Evolutionary conservation across 2,888 invertebrate genomes (phyloP), one percentile per base, ranked within the genome.

Genomic region (Caenorhabditis afra): DNA sequence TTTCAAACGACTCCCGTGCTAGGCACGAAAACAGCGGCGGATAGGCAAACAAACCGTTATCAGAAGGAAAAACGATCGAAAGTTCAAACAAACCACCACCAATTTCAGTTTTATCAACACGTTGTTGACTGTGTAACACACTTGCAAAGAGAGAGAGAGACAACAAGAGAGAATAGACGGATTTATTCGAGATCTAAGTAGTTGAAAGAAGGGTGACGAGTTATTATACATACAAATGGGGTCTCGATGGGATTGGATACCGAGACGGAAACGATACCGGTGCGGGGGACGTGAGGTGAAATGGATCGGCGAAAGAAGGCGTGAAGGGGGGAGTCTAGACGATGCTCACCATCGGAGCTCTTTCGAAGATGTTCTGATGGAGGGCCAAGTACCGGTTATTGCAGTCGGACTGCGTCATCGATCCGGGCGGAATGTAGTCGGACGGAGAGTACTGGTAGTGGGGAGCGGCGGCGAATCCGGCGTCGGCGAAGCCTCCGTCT

Each of bases 281-380:
- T 76, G 55, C 52, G 23, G 39, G 37, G 47, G 39, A 75, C 22
- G 61, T 53, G 55, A 64, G 47, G 47, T 45, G 29, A 58, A 59
- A 35, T 61, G 50, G 14, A 22, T 16, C 7, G 29, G 29, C 29
- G 41, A 18, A 35, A n/a, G 41, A 73, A 57, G 39, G 71, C 57
- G 39, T 55, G 29, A 23, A 29, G 58, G 45, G 14, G 29, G 16
- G 57, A 39, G 53, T 45, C 57, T 50, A 84, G 18, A 84, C 84
- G 50, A 84, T 84, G 62, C 81, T 81, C 22, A 84, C 84, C 84
- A 84, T 84, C 0, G 84, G 84, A 37, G 77, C 76, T 35, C 84
- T 57, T 20, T 84, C 80, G 57, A 83, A 84, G 20, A 84, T 81
- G 53, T 79, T 84, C 35, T 81, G 79, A 62, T 75, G 64, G 12